phyloP scores from a whole-genome alignment of 2,113 vertebrate genomes.

The Neotoma lepida region DNA sequence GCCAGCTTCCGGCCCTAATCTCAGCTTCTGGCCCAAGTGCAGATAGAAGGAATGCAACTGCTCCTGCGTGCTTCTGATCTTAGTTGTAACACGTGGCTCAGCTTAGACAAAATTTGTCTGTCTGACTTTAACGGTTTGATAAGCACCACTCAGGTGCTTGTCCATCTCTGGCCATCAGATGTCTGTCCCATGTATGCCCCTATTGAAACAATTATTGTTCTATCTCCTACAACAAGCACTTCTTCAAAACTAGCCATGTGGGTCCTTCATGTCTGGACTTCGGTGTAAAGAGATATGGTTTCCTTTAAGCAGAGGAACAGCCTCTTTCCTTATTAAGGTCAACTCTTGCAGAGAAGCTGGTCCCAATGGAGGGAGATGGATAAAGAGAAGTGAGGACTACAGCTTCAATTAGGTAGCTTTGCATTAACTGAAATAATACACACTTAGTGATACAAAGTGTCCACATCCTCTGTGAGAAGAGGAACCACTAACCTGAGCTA shows the following conservation, averaged over 20 bases:
- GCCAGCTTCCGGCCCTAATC: neutral
- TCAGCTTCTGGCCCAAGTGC: neutral
- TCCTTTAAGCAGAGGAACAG: neutral
- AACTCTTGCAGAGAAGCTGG: constrained; percentile 14
- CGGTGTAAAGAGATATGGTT: neutral
- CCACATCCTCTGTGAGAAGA: constrained; percentile 38
- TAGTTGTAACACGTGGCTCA: neutral
- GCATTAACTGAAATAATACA: neutral
- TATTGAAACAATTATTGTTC: neutral
- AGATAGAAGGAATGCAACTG: neutral
- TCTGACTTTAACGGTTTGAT: neutral
- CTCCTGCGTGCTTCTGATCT: neutral
- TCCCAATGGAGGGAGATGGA: neutral
- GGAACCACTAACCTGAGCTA: neutral
- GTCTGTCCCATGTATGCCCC: neutral
- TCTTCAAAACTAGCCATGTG: constrained; percentile 1
- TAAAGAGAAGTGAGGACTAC: neutral
- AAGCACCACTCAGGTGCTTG: neutral
- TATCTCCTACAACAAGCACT: neutral
- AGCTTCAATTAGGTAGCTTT: constrained; percentile 7
- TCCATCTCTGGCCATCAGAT: neutral
- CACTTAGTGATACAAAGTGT: neutral
- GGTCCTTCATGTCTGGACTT: neutral
- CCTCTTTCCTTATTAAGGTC: neutral
- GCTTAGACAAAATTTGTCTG: neutral